Base-by-base conservation (phyloP, 2,888 invertebrate genomes). In the Busseola fusca region DNA sequence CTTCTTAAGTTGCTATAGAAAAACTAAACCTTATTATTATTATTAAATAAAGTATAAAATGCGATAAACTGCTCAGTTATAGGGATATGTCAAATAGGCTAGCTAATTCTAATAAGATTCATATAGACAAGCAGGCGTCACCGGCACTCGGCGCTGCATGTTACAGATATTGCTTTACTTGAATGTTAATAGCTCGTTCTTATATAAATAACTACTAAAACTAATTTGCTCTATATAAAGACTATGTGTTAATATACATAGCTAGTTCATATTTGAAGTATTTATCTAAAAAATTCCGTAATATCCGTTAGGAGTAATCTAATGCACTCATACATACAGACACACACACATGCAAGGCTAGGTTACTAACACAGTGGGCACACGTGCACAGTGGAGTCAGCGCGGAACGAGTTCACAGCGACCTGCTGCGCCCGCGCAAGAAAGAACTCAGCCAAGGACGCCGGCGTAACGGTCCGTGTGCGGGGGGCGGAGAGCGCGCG, bases 401-500 rank as follows among this genome's bases (percentile, higher is more conserved):
- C 91, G 92, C 89, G 92, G 94, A 94, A 94, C 95, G 94, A 90
- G 95, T 94, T 92, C 91, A 90, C 88, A 90, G 85, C 92, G 93
- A 93, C 93, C 94, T 94, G 94, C 93, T 93, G 93, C 92, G 92
- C 91, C 91, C 91, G 92, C 89, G 92, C 93, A 91, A 93, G 94
- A 94, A 93, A 95, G 94, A 95, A 95, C 95, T 95, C 95, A 95
- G 95, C 95, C 95, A 95, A 95, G 95, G 95, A 95, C 95, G 95
- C 94, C 91, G 90, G 90, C 90, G 93, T 95, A 95, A 95, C 95
- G 95, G 95, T 93, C 87, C 88, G 84, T 84, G 84, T 78, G 86
- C 85, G 86, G 86, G 82, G 76, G 21, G 64, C n/a, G 69, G 63
- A 52, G 69, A 40, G 60, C n/a, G 66, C 66, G 64, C 74, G 72